Conservation (phyloP, 2,113 vertebrate genomes). For the Lepisosteus oculatus region DNA sequence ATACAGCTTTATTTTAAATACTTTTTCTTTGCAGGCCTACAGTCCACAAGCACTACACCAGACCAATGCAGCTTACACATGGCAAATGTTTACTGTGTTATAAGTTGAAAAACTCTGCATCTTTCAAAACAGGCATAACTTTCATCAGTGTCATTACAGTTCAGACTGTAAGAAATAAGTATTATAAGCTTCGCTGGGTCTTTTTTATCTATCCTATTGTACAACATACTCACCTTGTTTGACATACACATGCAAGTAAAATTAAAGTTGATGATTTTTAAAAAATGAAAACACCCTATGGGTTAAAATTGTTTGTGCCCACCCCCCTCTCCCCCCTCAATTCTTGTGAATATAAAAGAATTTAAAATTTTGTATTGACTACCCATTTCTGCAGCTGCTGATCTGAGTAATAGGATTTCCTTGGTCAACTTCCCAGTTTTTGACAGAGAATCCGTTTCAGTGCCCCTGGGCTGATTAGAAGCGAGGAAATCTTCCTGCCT, state of each 20-base stretch:
- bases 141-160: too few species aligned
- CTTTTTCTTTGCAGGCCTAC: too few species aligned
- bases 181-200: conserved; percentile 42
- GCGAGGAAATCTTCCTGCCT: conserved; percentile 4
- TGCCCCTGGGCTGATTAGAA: conserved; percentile 16
- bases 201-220: conserved; percentile 42
- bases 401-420: conserved; percentile 75
- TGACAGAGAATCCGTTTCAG: background rate
- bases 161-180: conserved; percentile 62
- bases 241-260: conserved; percentile 3
- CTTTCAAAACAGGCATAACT: too few species aligned
- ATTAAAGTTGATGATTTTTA: conserved; percentile 2
- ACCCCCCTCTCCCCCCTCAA: conserved; percentile 19
- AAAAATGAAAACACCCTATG: conserved; percentile 48
- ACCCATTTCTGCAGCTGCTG: conserved; percentile 72
- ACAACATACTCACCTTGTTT: conserved; percentile 32
- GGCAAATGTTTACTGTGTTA: too few species aligned
- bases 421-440: conserved; percentile 51
- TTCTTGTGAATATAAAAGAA: conserved; percentile 18
- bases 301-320: conserved; percentile 53
- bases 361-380: conserved; percentile 66
- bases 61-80: too few species aligned
- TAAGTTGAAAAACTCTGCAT: too few species aligned
- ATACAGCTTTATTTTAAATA: too few species aligned
- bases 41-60: too few species aligned